phyloP scores from a whole-genome alignment of 2,888 invertebrate genomes.

The Pyrgus malvae region DNA sequence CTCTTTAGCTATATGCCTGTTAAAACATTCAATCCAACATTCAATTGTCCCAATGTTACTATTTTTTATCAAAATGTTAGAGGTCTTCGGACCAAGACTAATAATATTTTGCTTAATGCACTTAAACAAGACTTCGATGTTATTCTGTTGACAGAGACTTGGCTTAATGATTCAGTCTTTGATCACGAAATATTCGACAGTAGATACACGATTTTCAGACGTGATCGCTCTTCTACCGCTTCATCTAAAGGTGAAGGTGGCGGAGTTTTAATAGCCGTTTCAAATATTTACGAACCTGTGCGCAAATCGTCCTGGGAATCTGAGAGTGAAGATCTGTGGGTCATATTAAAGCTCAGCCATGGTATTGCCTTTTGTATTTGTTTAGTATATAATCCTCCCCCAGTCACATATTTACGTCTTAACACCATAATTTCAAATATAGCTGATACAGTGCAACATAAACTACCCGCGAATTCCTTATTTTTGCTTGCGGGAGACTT shows the following conservation, averaged over 20 bases:
- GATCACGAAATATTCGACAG: constrained; percentile 13
- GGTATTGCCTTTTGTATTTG: neutral
- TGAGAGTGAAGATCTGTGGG: constrained; percentile 2
- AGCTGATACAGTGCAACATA: neutral
- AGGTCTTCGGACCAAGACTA: constrained; percentile 11
- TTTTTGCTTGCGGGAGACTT: constrained; percentile 7
- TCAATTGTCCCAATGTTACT: neutral
- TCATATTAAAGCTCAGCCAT: neutral
- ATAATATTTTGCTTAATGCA: neutral
- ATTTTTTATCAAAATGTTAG: constrained; percentile 14
- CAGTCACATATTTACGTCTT: neutral
- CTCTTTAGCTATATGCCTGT: too few relatives aligned
- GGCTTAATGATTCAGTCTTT: constrained; percentile 9
- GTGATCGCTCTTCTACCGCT: constrained; percentile 2
- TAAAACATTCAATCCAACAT: too few relatives aligned
- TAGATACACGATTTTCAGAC: constrained; percentile 10
- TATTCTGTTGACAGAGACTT: neutral
- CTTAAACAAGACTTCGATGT: neutral
- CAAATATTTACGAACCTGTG: constrained; percentile 3
- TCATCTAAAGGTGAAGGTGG: neutral
- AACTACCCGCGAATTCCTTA: neutral
- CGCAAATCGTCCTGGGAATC: constrained; percentile 6
- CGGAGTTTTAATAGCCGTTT: neutral
- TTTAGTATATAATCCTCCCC: constrained; percentile 5
- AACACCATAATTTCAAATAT: neutral